A percentile compares a stretch with the other conserved stretches of the same genome.
Conservation (phyloP, 2,797 vertebrate genomes). For the Acanthopagrus latus region DNA sequence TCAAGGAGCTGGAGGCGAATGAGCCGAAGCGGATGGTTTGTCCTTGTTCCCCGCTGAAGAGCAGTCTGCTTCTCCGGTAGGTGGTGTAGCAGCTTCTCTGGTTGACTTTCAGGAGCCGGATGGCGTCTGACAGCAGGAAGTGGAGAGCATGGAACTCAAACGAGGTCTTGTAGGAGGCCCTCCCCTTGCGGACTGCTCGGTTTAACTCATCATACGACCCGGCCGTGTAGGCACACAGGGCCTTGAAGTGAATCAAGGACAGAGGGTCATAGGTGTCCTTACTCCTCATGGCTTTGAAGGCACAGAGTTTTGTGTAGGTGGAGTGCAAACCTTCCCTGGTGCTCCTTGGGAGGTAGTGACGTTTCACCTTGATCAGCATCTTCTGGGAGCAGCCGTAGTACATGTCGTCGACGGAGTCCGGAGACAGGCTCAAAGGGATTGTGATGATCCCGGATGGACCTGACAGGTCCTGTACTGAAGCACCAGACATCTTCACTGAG, state of each 20-base stretch:
- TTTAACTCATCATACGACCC: conserved; percentile 39
- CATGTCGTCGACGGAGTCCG: conserved; percentile 57
- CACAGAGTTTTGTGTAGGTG: conserved; percentile 30
- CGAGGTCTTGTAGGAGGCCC: conserved; percentile 21
- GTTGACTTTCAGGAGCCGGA: conserved; percentile 52
- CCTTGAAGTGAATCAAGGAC: conserved; percentile 48
- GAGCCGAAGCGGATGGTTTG: conserved; percentile 58
- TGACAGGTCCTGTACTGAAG: neutral
- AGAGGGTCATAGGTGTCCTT: conserved; percentile 38
- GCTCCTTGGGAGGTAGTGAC: conserved; percentile 31
- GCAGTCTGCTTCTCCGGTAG: conserved; percentile 48
- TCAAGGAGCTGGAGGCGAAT: conserved; percentile 63
- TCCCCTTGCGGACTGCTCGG: conserved; percentile 33
- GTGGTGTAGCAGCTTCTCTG: conserved; percentile 45
- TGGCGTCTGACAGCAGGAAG: conserved; percentile 58
- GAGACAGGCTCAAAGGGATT: conserved; percentile 46
- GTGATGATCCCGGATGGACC: neutral
- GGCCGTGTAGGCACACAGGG: conserved; percentile 57
- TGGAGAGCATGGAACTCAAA: conserved; percentile 57
- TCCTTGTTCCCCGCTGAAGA: conserved; percentile 39
- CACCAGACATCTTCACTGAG: neutral
- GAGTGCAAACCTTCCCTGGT: conserved; percentile 20
- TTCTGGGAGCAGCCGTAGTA: conserved; percentile 51
- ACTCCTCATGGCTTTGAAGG: conserved; percentile 26
- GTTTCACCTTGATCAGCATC: conserved; percentile 63